A percentile compares a stretch with the other conserved stretches of the same genome.
Conservation (phyloP, 2,888 invertebrate species). For the Allacma fusca region DNA sequence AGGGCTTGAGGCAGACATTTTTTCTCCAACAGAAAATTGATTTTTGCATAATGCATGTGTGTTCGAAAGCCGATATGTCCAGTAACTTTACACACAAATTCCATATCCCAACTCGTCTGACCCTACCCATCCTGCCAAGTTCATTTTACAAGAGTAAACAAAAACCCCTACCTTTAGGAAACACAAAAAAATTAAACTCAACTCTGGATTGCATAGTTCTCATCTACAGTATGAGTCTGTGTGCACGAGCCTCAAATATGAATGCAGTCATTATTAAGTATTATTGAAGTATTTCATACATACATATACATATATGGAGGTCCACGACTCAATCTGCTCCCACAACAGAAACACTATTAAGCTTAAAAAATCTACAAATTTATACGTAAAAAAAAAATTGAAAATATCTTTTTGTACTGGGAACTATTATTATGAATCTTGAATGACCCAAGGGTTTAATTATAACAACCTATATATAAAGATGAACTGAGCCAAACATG, state of each 20-base stretch:
- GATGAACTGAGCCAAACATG: too few relatives aligned
- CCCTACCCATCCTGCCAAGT: background rate
- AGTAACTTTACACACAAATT: background rate
- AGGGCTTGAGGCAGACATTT: constrained; percentile 24
- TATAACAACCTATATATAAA: too few relatives aligned
- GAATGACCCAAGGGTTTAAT: too few relatives aligned
- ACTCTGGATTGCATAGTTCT: background rate
- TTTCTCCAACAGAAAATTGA: constrained; percentile 28
- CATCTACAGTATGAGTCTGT: background rate
- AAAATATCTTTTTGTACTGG: too few relatives aligned
- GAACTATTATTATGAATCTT: too few relatives aligned
- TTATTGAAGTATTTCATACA: too few relatives aligned
- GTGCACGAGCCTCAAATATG: background rate
- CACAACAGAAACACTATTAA: too few relatives aligned
- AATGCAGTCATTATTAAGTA: background rate
- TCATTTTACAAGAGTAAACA: background rate
- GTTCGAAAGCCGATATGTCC: constrained; percentile 16
- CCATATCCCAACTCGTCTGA: background rate
- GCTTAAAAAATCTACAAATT: too few relatives aligned
- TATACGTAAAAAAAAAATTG: too few relatives aligned
- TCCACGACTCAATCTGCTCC: too few relatives aligned
- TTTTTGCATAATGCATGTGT: constrained; percentile 34
- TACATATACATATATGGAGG: too few relatives aligned
- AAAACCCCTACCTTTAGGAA: background rate
- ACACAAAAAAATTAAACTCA: background rate